Conservation (phyloP, 1,140 invertebrate genomes). For the Dryas iulia region DNA sequence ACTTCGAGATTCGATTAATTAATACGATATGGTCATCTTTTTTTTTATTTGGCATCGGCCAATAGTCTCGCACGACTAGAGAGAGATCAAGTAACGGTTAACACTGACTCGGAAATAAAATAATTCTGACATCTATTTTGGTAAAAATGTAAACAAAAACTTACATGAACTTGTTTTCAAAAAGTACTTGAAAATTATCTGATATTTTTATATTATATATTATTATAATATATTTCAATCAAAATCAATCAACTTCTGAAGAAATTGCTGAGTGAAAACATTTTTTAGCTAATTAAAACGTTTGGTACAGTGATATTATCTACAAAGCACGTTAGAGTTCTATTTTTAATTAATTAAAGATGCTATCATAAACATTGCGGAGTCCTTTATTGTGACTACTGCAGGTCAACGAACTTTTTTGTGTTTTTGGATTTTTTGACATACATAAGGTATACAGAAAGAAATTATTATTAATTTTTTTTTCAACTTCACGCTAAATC, state of each 20-base stretch:
- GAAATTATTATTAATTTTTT: no score
- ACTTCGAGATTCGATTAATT: no score
- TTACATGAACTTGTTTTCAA: no score
- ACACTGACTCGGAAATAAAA: no score
- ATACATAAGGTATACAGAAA: no score
- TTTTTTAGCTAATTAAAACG: background rate
- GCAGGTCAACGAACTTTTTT: background rate
- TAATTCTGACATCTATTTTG: no score
- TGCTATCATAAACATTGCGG: conserved; percentile 30
- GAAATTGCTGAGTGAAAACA: background rate
- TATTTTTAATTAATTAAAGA: conserved; percentile 39
- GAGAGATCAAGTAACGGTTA: background rate
- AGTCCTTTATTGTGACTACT: background rate
- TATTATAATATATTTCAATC: background rate
- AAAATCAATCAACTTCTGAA: background rate
- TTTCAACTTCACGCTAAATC: no score
- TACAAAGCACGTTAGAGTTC: conserved; percentile 3
- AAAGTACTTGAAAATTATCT: no score
- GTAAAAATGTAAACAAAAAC: no score
- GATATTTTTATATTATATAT: no score
- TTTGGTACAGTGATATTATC: background rate
- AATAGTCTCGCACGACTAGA: background rate
- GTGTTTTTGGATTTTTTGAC: background rate
- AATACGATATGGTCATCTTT: no score
- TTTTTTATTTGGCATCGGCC: no score